Conservation (phyloP, 2,888 invertebrate genomes). For the Tenthredo mesomela region DNA sequence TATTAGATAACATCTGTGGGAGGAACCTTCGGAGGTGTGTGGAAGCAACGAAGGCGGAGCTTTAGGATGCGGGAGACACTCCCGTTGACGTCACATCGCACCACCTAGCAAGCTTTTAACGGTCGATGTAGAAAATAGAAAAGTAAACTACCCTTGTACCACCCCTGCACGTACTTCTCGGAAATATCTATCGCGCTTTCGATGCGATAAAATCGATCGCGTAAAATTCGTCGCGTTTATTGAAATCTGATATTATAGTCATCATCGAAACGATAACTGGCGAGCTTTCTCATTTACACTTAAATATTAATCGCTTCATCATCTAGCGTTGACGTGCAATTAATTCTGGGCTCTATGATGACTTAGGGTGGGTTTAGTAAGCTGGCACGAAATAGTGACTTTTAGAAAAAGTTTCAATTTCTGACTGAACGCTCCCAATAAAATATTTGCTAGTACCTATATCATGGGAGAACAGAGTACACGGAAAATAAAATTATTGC, state of each 20-base stretch:
- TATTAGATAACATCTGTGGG: constrained; percentile 63
- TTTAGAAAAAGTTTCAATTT: too few species aligned
- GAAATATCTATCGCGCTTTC: not conserved
- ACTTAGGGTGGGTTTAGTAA: too few species aligned
- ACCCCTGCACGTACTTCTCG: not conserved
- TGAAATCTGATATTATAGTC: not conserved
- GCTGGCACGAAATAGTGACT: too few species aligned
- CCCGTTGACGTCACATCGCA: constrained; percentile 50
- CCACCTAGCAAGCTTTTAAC: constrained; percentile 45
- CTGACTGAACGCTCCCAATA: not conserved
- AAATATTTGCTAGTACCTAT: not conserved
- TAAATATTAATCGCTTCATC: not conserved
- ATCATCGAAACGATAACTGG: not conserved
- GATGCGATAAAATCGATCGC: not conserved
- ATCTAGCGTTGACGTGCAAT: not conserved
- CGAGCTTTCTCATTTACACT: not conserved
- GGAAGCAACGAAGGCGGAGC: constrained; percentile 75
- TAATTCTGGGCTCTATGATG: not conserved
- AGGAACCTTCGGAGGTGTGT: constrained; percentile 72
- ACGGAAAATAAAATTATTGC: too few species aligned
- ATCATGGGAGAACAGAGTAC: too few species aligned
- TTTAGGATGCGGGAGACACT: constrained; percentile 61
- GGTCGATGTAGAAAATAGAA: constrained; percentile 23
- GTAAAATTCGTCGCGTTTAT: not conserved
- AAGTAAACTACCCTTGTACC: not conserved